Conservation (phyloP, 2,797 vertebrate species). For the Natrix natrix region DNA sequence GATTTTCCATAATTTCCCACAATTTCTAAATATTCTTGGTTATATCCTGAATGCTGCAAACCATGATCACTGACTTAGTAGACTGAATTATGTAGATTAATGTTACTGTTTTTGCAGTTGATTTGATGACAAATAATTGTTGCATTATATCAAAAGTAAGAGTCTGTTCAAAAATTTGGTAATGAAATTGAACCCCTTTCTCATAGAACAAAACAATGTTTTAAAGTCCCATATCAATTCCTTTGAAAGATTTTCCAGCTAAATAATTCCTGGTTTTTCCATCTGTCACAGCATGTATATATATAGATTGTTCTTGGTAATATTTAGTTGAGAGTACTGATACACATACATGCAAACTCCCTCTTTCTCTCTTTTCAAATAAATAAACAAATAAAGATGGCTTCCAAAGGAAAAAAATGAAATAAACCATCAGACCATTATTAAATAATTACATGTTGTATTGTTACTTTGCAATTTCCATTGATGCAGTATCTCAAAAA, state of each 20-base stretch:
- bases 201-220: background rate
- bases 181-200: background rate
- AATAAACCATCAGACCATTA: background rate
- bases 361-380: background rate
- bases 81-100: background rate
- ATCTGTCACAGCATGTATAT: background rate
- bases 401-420: background rate
- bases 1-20: background rate
- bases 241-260: background rate
- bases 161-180: background rate
- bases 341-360: background rate
- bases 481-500: background rate
- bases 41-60: background rate
- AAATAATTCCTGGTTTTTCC: background rate
- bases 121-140: background rate
- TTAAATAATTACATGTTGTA: background rate
- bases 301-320: background rate
- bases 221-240: background rate
- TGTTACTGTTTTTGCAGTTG: background rate
- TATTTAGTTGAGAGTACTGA: background rate
- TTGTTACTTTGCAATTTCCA: background rate
- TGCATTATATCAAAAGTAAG: background rate
- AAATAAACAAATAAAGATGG: background rate
- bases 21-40: background rate
- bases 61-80: background rate